phyloP scores from a whole-genome alignment of 2,888 invertebrate species.

The Eulithis testata region DNA sequence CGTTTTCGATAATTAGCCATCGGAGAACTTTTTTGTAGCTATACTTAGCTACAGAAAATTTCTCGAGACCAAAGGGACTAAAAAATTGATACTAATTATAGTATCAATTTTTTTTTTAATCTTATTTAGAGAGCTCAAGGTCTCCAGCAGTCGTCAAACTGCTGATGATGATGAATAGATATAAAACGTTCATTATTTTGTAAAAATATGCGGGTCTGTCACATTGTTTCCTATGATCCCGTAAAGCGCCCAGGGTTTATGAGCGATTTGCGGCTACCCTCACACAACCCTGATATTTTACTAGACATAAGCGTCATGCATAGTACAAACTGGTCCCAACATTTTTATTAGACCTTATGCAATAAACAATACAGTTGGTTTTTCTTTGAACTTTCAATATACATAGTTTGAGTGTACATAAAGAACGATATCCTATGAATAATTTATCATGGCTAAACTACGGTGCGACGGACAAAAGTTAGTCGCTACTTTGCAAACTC shows the following conservation, averaged over 20 bases:
- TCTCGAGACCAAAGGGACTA: too few relatives aligned
- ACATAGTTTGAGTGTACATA: constrained; percentile 28
- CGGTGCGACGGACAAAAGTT: constrained; percentile 41
- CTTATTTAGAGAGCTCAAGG: too few relatives aligned
- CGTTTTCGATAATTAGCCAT: too few relatives aligned
- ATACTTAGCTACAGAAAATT: too few relatives aligned
- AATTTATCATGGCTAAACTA: constrained; percentile 46
- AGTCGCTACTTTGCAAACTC: constrained; percentile 35
- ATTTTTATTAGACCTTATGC: constrained; percentile 17
- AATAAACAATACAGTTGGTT: background rate
- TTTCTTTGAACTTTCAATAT: constrained; percentile 5
- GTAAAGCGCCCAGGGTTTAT: constrained; percentile 38
- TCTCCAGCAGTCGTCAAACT: background rate
- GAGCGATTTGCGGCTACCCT: constrained; percentile 39
- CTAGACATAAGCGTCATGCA: background rate
- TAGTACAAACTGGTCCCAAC: constrained; percentile 8
- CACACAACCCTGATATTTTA: constrained; percentile 33
- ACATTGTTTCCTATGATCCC: constrained; percentile 36
- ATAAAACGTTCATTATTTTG: constrained; percentile 27
- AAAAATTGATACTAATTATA: too few relatives aligned
- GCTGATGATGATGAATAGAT: background rate
- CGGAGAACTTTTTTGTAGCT: too few relatives aligned
- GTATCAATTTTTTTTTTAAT: too few relatives aligned
- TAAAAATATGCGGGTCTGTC: constrained; percentile 39
- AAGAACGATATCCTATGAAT: constrained; percentile 40